Conservation (phyloP, 2,888 invertebrate species). For the Sceliomorpha sp. region DNA sequence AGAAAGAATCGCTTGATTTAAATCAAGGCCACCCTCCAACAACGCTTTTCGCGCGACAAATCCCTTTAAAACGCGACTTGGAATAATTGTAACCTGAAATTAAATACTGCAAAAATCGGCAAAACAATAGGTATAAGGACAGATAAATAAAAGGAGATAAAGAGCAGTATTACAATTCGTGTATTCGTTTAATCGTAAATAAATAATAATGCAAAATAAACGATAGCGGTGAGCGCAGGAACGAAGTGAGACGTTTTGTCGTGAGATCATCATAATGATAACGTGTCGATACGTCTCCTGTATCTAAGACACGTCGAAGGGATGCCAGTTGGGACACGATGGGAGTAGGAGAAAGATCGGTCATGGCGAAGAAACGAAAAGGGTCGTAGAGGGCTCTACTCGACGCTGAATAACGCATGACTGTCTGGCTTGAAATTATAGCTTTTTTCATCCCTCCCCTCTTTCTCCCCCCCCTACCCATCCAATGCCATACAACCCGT, state of each 20-base stretch:
- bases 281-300: conserved; percentile 39
- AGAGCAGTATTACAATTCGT: too few species aligned
- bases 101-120: too few species aligned
- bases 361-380: conserved; percentile 51
- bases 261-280: conserved; percentile 20
- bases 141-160: too few species aligned
- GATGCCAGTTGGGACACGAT: conserved; percentile 8
- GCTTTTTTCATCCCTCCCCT: conserved; percentile 58
- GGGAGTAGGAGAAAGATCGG: conserved; percentile 44
- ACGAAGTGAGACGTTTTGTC: not conserved
- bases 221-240: too few species aligned
- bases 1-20: too few species aligned
- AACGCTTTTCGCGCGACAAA: too few species aligned
- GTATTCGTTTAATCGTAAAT: too few species aligned
- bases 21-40: too few species aligned
- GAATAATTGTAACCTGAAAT: too few species aligned
- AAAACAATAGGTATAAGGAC: too few species aligned
- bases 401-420: conserved; percentile 76
- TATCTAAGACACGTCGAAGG: conserved; percentile 22
- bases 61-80: too few species aligned
- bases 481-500: not conserved
- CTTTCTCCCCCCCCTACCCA: conserved; percentile 12
- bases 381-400: conserved; percentile 38
- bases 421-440: conserved; percentile 77
- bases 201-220: too few species aligned